Percentiles rank a stretch among this genome's conserved stretches.
These are phyloP conservation scores for Cyclophora punctaria DNA, from an alignment of 2,888 invertebrate species.

Conservation along the genomic window DNA sequence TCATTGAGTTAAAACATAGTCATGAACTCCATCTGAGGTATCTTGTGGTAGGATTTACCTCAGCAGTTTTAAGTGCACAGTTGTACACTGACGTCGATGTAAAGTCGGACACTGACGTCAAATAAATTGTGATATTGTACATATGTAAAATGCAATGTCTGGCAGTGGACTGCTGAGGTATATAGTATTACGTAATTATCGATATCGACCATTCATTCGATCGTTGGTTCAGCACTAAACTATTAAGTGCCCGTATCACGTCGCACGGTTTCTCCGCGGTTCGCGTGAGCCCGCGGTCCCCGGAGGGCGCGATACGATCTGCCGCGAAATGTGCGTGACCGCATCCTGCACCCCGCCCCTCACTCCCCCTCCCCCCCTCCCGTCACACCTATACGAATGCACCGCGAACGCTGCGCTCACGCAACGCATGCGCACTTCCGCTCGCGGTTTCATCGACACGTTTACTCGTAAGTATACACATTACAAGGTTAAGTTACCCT, in stretches of 20 bases:
- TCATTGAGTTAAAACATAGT: too few species aligned
- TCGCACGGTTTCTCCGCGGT: slow-evolving; percentile 34
- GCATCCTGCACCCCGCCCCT: slow-evolving; percentile 45
- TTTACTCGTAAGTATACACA: neutral
- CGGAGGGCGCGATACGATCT: slow-evolving; percentile 46
- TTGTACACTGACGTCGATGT: too few species aligned
- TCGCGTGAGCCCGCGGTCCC: slow-evolving; percentile 32
- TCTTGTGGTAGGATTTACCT: too few species aligned
- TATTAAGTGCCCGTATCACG: slow-evolving; percentile 18
- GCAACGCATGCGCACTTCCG: slow-evolving; percentile 30
- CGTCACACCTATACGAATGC: neutral
- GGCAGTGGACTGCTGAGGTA: too few species aligned
- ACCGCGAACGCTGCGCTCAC: slow-evolving; percentile 31
- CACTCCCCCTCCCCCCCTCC: slow-evolving; percentile 11
- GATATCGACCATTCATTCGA: slow-evolving; percentile 11
- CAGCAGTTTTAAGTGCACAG: too few species aligned
- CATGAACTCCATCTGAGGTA: too few species aligned
- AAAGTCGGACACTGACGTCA: too few species aligned
- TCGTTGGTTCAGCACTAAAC: slow-evolving; percentile 1
- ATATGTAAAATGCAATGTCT: too few species aligned
- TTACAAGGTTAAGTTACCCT: slow-evolving; percentile 24
- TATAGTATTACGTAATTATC: slow-evolving; percentile 3
- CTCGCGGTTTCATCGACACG: slow-evolving; percentile 24
- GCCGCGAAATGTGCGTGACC: slow-evolving; percentile 58
- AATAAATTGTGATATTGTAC: too few species aligned